Conservation (phyloP, 2,797 vertebrate species). For the Anguilla pacifica region DNA sequence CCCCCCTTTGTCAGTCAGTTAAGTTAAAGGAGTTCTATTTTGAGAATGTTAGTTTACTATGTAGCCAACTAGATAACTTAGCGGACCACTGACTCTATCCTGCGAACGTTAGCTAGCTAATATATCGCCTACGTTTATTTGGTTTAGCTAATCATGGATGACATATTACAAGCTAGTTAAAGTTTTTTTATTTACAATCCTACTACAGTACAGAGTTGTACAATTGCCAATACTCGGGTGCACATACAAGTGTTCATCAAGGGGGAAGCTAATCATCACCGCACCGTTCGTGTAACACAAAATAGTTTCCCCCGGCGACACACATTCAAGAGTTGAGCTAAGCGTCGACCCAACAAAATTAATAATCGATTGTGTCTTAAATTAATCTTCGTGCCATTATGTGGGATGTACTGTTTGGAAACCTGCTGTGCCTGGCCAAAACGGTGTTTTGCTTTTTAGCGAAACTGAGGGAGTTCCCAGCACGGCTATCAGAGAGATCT, state of each 20-base stretch:
- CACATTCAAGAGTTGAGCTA: not conserved
- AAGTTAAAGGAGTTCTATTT: not conserved
- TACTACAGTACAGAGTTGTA: not conserved
- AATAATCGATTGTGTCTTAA: not conserved
- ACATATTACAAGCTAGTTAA: not conserved
- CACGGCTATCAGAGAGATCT: conserved; percentile 92
- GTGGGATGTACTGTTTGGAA: not conserved
- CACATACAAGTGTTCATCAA: not conserved
- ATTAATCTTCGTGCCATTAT: not conserved
- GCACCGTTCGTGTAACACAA: conserved; percentile 28
- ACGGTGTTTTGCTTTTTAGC: conserved; percentile 57
- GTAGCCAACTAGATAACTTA: not conserved
- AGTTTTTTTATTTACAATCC: not conserved
- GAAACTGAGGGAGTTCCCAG: conserved; percentile 94
- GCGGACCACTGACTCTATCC: not conserved
- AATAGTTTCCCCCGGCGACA: conserved; percentile 21
- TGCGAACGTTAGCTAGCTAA: not conserved
- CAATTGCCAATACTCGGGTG: not conserved
- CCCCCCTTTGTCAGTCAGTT: not conserved
- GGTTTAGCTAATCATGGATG: not conserved
- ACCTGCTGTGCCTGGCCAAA: not conserved
- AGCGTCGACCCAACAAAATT: not conserved
- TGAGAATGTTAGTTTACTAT: not conserved
- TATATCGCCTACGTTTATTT: not conserved
- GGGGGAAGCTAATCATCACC: conserved; percentile 13